Percentiles rank a stretch among this genome's conserved stretches.
These are phyloP conservation scores for Anaspis maculata DNA, from an alignment of 2,888 invertebrate genomes.

Conservation along the genomic window DNA sequence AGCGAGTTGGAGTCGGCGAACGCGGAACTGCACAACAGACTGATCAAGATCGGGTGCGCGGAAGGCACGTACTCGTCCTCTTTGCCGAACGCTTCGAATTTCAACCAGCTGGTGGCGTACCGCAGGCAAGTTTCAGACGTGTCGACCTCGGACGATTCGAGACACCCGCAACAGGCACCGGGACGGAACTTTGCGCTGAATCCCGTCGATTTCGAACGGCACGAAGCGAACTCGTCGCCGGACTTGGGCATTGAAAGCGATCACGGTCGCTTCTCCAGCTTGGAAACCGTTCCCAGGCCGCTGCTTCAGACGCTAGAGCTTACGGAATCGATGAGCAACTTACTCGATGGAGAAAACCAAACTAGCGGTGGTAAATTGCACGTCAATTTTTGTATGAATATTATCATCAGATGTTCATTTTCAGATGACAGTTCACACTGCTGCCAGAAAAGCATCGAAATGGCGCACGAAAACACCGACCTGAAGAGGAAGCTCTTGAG, in stretches of 20 bases:
- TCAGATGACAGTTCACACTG: slow-evolving; percentile 33
- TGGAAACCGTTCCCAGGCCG: slow-evolving; percentile 47
- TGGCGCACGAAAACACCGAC: slow-evolving; percentile 56
- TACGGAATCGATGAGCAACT: slow-evolving; percentile 38
- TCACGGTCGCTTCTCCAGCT: slow-evolving; percentile 53
- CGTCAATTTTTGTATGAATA: not conserved
- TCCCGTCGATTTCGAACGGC: slow-evolving; percentile 31
- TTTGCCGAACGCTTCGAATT: slow-evolving; percentile 16
- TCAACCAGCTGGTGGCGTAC: slow-evolving; percentile 2
- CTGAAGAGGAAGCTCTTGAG: slow-evolving; percentile 61
- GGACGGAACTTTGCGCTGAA: too few relatives aligned
- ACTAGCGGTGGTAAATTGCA: not conserved
- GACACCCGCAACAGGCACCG: too few relatives aligned
- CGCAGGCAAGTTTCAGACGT: not conserved
- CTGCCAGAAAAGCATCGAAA: slow-evolving; percentile 29
- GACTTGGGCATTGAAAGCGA: slow-evolving; percentile 89
- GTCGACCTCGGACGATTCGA: not conserved
- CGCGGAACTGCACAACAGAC: slow-evolving; percentile 35
- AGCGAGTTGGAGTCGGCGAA: slow-evolving; percentile 40
- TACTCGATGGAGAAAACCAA: slow-evolving; percentile 30
- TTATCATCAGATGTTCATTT: slow-evolving; percentile 5
- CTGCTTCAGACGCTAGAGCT: slow-evolving; percentile 43
- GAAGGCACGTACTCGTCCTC: slow-evolving; percentile 14
- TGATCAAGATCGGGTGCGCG: slow-evolving; percentile 29
- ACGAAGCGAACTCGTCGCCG: slow-evolving; percentile 57